Conservation (phyloP, 2,797 vertebrate genomes). For the Dermochelys coriacea region DNA sequence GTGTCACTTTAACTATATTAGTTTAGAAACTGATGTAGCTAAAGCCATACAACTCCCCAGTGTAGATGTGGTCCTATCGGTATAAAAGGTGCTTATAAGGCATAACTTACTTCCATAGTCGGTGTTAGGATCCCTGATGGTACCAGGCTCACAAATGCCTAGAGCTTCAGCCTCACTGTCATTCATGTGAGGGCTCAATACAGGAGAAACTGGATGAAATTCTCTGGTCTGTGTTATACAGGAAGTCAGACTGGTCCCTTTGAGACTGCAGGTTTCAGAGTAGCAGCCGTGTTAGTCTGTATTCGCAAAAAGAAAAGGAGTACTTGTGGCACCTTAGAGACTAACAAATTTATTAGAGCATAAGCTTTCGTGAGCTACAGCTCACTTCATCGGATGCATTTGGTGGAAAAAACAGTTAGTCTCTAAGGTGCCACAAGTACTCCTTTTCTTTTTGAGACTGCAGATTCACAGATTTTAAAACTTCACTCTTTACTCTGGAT, state of each 20-base stretch:
- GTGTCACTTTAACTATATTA: neutral
- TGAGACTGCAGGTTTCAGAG: too few species aligned
- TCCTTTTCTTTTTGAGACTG: too few species aligned
- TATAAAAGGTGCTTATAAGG: neutral
- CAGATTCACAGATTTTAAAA: too few species aligned
- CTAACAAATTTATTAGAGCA: too few species aligned
- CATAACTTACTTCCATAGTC: neutral
- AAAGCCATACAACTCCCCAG: neutral
- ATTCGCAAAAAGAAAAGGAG: too few species aligned
- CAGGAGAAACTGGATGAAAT: neutral
- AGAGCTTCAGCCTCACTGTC: neutral
- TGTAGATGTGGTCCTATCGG: neutral
- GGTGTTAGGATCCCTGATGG: neutral
- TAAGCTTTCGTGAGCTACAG: too few species aligned
- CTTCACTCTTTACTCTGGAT: neutral
- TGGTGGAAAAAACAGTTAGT: too few species aligned
- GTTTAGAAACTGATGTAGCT: constrained; percentile 24
- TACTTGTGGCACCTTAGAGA: too few species aligned
- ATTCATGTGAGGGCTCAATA: fast-evolving
- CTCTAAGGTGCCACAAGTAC: too few species aligned
- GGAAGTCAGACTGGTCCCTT: neutral
- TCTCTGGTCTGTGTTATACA: fast-evolving
- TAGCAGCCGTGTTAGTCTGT: too few species aligned
- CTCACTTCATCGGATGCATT: too few species aligned
- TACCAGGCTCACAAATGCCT: neutral